Evolutionary conservation across 1,140 invertebrate species (phyloP), one percentile per base, ranked within the genome.

Genomic region (Anastrepha ludens): DNA sequence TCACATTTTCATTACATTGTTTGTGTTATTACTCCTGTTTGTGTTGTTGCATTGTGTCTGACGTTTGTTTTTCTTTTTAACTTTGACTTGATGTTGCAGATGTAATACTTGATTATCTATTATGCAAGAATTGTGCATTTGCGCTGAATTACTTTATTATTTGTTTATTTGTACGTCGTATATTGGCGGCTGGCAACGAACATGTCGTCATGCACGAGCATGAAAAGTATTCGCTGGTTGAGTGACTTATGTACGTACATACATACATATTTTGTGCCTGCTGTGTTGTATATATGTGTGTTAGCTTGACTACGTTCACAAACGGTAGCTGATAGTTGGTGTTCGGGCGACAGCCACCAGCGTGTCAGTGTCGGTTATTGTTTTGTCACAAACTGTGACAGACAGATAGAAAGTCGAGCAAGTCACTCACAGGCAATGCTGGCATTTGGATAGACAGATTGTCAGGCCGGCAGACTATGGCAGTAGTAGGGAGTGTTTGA

Each of bases 71-170:
- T 74, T 74, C 41, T 13, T 74, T 74, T 44, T 55, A 47, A 3
- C 47, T 15, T 62, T 17, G 29, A 29, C 29, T 47, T 81, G 47
- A n/a, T 81, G 47, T 7, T 11, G 47, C 74, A 55, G 74, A 81
- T 55, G 47, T 81, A 81, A 81, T 20, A 55, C 47, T 81, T 20
- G 44, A 55, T 81, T 20, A 81, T 81, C 2, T 81, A 81, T 81
- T 81, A 81, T 81, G 74, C 47, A 81, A 81, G 47, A 11, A n/a
- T 55, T 55, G 15, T 81, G 20, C 20, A 81, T 55, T 55, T 50
- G 74, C 74, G n/a, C 47, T 81, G 47, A 81, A 81, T 81, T 81
- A 81, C 74, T 81, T 81, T 81, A 81, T 81, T 81, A 55, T 81
- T 81, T 62, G n/a, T 62, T 62, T 62, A 62, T 62, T 62, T 62